A percentile compares a stretch with the other conserved stretches of the same genome.
phyloP scores from a whole-genome alignment of 2,888 invertebrate species.

The Lasioglossum oenotherae region DNA sequence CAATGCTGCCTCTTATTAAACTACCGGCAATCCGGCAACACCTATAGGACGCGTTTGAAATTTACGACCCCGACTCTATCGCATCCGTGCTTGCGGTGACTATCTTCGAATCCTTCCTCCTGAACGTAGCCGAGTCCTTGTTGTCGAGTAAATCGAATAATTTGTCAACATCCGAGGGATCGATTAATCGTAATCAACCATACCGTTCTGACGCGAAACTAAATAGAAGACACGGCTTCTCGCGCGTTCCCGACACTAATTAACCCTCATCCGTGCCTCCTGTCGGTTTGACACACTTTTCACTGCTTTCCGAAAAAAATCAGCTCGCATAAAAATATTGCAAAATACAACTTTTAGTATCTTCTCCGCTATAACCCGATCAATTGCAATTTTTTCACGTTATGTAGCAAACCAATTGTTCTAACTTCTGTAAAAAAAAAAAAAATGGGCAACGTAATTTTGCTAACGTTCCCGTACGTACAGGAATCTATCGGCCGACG shows the following conservation, averaged over 20 bases:
- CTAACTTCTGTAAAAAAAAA: no score
- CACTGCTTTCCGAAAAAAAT: not conserved
- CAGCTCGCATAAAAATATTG: not conserved
- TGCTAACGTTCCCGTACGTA: not conserved
- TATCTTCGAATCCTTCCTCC: not conserved
- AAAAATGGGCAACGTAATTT: not conserved
- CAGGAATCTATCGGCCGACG: not conserved
- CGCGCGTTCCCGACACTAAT: conserved; percentile 2
- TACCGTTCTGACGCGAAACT: conserved; percentile 17
- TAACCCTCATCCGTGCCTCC: conserved; percentile 17
- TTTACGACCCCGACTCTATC: not conserved
- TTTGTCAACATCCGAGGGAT: conserved; percentile 23
- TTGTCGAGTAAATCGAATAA: conserved; percentile 22
- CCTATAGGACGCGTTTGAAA: not conserved
- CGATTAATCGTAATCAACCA: conserved; percentile 41
- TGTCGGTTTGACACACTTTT: not conserved
- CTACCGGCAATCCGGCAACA: not conserved
- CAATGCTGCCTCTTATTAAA: conserved; percentile 24
- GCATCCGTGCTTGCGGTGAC: not conserved
- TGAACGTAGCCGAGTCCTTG: not conserved
- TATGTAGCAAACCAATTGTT: no score
- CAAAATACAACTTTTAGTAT: no score
- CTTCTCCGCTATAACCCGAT: no score
- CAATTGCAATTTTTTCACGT: no score
- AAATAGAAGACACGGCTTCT: conserved; percentile 22